These are phyloP conservation scores for Drosophila meridiana DNA, from an alignment of 2,888 invertebrate species.

Conservation along the genomic window DNA sequence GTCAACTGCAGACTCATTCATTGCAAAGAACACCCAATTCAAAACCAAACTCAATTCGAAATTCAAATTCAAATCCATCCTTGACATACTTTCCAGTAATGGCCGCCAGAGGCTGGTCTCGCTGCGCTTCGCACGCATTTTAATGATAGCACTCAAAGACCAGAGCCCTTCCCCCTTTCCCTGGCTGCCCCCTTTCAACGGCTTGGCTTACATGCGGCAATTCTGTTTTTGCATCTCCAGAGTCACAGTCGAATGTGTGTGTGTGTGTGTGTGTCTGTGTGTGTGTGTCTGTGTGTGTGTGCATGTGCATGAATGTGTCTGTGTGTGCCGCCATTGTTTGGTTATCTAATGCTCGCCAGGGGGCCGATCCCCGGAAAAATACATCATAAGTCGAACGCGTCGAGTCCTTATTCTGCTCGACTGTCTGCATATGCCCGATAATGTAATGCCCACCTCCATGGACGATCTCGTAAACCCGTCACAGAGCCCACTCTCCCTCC, in stretches of 20 bases:
- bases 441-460: conserved; percentile 44
- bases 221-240: conserved; percentile 41
- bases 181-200: conserved; percentile 9
- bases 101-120: conserved; percentile 29
- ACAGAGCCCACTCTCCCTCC: too few relatives aligned
- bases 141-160: conserved; percentile 46
- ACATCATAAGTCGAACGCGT: conserved; percentile 67
- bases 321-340: conserved; percentile 64
- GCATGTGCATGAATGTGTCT: conserved; percentile 9
- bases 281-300: conserved; percentile 22
- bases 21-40: not conserved
- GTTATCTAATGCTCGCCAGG: conserved; percentile 68
- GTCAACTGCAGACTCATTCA: not conserved
- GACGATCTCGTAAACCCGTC: conserved; percentile 13
- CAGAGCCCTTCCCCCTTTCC: conserved; percentile 1
- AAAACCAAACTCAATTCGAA: not conserved
- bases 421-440: conserved; percentile 68
- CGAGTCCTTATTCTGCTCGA: conserved; percentile 29
- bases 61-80: not conserved
- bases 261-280: conserved; percentile 16
- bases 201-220: conserved; percentile 18
- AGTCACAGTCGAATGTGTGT: conserved; percentile 11
- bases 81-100: conserved; percentile 45
- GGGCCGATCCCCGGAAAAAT: conserved; percentile 45
- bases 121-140: conserved; percentile 15